These are phyloP conservation scores for Asobara japonica DNA, from an alignment of 1,140 invertebrate genomes.

Conservation along the genomic window DNA sequence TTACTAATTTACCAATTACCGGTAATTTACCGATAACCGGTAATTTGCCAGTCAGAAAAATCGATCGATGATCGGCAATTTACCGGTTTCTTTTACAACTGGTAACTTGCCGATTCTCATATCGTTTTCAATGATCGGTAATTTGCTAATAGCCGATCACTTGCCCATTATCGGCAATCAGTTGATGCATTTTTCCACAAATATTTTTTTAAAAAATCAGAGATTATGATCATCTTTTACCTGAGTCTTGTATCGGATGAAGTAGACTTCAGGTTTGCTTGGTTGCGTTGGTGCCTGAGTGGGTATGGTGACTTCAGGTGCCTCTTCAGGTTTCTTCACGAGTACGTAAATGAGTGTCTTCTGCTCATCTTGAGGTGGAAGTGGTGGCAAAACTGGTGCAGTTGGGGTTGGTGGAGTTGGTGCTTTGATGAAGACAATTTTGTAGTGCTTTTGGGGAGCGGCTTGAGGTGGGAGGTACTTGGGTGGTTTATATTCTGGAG, in stretches of 20 bases:
- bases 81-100: too few species aligned
- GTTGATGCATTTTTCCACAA: neutral
- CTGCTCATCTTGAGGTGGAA: constrained; percentile 83
- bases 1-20: too few species aligned
- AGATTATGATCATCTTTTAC: constrained; percentile 52
- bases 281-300: constrained; percentile 83
- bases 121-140: too few species aligned
- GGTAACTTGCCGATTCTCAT: too few species aligned
- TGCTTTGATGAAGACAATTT: constrained; percentile 90
- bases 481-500: constrained; percentile 75
- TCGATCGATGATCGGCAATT: too few species aligned
- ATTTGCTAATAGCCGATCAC: too few species aligned
- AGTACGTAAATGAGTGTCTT: constrained; percentile 91
- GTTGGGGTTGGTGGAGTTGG: constrained; percentile 82
- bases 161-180: too few species aligned
- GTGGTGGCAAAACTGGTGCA: constrained; percentile 75
- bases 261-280: constrained; percentile 87
- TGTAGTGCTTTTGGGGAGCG: constrained; percentile 87
- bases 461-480: constrained; percentile 64
- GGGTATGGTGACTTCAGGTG: constrained; percentile 80
- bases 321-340: constrained; percentile 87
- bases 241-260: constrained; percentile 88
- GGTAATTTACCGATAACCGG: too few species aligned
- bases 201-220: neutral
- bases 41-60: too few species aligned